phyloP scores from a whole-genome alignment of 2,888 invertebrate species.

The Tribolium freemani region DNA sequence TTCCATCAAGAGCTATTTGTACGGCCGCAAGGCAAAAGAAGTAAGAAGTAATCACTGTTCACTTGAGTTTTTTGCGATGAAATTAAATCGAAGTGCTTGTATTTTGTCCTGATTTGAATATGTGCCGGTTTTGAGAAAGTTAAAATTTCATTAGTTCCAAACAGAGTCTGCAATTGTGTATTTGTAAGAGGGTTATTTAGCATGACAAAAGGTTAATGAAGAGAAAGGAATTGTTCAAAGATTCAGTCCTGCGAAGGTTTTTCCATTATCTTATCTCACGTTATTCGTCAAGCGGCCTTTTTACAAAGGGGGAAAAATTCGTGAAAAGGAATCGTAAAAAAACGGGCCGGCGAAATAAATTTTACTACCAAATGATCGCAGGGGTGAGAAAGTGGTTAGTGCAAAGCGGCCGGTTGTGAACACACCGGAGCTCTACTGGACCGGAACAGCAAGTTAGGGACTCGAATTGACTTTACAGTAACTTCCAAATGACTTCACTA shows the following conservation, averaged over 20 bases:
- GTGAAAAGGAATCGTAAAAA: slow-evolving; percentile 45
- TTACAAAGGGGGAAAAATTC: slow-evolving; percentile 27
- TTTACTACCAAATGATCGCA: slow-evolving; percentile 55
- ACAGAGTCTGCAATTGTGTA: slow-evolving; percentile 38
- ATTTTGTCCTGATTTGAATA: neutral
- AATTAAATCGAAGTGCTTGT: neutral
- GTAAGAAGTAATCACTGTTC: neutral
- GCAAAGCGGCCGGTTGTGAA: slow-evolving; percentile 48
- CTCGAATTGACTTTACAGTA: slow-evolving; percentile 55
- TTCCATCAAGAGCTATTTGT: slow-evolving; percentile 21
- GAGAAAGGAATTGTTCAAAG: slow-evolving; percentile 38
- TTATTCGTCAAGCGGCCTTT: slow-evolving; percentile 41
- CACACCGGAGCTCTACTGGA: slow-evolving; percentile 51
- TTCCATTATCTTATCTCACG: slow-evolving; percentile 45
- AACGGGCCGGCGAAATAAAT: slow-evolving; percentile 50
- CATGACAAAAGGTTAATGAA: slow-evolving; percentile 46
- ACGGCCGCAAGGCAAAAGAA: neutral
- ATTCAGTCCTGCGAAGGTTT: slow-evolving; percentile 38
- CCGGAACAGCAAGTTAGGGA: slow-evolving; percentile 52
- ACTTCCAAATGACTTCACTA: slow-evolving; percentile 57
- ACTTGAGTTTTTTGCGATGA: neutral
- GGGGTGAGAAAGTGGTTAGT: slow-evolving; percentile 50
- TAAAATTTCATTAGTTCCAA: slow-evolving; percentile 38
- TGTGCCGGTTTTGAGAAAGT: slow-evolving; percentile 14
- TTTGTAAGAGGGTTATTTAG: slow-evolving; percentile 34